These are phyloP conservation scores for Chironomus tentans DNA, from an alignment of 2,888 invertebrate species.

Conservation along the genomic window DNA sequence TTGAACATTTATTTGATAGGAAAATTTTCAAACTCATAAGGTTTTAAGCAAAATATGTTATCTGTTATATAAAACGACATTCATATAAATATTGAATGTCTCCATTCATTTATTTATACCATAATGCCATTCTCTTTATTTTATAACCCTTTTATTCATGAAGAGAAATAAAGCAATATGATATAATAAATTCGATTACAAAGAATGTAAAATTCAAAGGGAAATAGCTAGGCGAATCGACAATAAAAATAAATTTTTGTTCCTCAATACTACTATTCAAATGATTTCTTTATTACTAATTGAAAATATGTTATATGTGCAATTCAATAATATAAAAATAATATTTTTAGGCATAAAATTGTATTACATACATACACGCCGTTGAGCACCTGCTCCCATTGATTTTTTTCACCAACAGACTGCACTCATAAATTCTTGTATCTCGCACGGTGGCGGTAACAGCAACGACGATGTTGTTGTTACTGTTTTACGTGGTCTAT, in stretches of 20 bases:
- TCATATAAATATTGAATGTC: too few species aligned
- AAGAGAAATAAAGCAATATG: too few species aligned
- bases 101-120: too few species aligned
- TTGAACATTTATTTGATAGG: too few species aligned
- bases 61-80: too few species aligned
- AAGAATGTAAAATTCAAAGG: too few species aligned
- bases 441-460: neutral
- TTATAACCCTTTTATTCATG: too few species aligned
- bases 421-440: neutral
- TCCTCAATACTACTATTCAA: conserved; percentile 4
- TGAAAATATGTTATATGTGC: neutral
- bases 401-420: neutral
- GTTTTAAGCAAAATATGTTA: too few species aligned
- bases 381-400: neutral
- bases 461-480: neutral
- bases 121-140: too few species aligned
- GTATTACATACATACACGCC: neutral
- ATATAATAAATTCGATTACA: too few species aligned
- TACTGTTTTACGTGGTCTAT: neutral
- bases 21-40: too few species aligned
- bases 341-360: neutral
- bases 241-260: neutral
- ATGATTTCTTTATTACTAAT: conserved; percentile 7
- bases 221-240: too few species aligned
- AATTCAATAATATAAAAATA: neutral